phyloP scores from a whole-genome alignment of 2,113 vertebrate genomes.

The crab-eating macaque (Macaca fascicularis) region DNA sequence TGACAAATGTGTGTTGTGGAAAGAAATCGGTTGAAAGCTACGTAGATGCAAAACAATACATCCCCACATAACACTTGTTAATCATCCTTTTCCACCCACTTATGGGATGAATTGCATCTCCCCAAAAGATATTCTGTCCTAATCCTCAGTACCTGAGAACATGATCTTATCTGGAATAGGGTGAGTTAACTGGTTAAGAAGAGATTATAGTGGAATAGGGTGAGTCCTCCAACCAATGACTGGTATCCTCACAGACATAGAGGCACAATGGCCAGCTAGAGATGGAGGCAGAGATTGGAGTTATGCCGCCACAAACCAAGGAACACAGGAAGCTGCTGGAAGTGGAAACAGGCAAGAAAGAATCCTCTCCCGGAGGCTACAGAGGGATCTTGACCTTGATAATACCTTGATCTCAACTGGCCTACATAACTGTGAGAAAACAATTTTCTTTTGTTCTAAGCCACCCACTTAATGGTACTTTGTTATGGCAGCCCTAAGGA shows the following conservation, averaged over 20 bases:
- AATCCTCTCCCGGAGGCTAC: not conserved
- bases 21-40: not conserved
- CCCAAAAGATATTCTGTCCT: not conserved
- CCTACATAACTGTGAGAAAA: not conserved
- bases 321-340: not conserved
- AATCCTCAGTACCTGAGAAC: not conserved
- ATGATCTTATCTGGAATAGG: not conserved
- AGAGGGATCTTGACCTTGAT: not conserved
- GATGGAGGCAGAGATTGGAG: not conserved
- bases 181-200: not conserved
- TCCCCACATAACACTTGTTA: not conserved
- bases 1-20: not conserved
- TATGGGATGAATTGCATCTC: not conserved
- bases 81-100: not conserved
- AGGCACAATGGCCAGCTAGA: not conserved
- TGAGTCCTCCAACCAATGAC: not conserved
- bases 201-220: not conserved
- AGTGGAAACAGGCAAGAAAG: not conserved
- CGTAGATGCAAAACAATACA: not conserved
- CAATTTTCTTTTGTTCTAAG: not conserved
- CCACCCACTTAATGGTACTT: not conserved
- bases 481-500: not conserved
- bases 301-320: not conserved
- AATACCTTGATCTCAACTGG: not conserved
- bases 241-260: not conserved